A percentile compares a stretch with the other conserved stretches of the same genome.
phyloP scores from a whole-genome alignment of 2,888 invertebrate species.

The Cristatella mucedo region DNA sequence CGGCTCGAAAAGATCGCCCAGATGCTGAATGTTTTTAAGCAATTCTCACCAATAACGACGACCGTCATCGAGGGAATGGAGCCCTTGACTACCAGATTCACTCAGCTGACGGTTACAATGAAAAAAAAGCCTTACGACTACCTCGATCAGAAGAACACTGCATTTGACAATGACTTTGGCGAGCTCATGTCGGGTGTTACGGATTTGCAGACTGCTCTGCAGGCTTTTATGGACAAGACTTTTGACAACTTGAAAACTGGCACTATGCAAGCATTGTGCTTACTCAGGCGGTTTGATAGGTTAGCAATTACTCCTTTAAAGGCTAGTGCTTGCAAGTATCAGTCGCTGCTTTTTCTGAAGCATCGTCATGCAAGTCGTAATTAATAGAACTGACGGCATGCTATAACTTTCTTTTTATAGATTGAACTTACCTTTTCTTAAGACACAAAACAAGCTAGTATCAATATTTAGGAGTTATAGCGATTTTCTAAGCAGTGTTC shows the following conservation, averaged over 20 bases:
- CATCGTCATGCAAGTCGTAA: background rate
- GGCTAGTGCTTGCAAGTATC: background rate
- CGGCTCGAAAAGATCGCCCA: conserved; percentile 48
- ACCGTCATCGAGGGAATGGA: conserved; percentile 67
- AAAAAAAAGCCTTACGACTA: conserved; percentile 60
- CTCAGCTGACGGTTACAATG: conserved; percentile 50
- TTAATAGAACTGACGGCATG: background rate
- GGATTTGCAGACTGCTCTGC: conserved; percentile 44
- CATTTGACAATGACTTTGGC: conserved; percentile 61
- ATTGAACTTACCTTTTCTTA: conserved; percentile 50
- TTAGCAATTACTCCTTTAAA: background rate
- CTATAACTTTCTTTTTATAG: conserved; percentile 12
- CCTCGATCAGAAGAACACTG: conserved; percentile 56
- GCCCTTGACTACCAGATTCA: conserved; percentile 51
- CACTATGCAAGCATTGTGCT: conserved; percentile 37
- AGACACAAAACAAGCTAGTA: conserved; percentile 51
- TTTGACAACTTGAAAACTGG: conserved; percentile 30
- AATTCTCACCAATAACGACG: conserved; percentile 55
- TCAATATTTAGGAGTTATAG: conserved; percentile 44
- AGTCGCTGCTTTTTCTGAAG: background rate
- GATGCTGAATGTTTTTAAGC: conserved; percentile 54
- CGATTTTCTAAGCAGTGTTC: background rate
- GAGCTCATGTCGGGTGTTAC: conserved; percentile 53
- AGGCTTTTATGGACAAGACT: conserved; percentile 25
- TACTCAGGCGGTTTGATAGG: conserved; percentile 29